A percentile compares a stretch with the other conserved stretches of the same genome.
Evolutionary conservation across 2,113 vertebrate species (phyloP).

Genomic region (Halichoerus grypus): DNA sequence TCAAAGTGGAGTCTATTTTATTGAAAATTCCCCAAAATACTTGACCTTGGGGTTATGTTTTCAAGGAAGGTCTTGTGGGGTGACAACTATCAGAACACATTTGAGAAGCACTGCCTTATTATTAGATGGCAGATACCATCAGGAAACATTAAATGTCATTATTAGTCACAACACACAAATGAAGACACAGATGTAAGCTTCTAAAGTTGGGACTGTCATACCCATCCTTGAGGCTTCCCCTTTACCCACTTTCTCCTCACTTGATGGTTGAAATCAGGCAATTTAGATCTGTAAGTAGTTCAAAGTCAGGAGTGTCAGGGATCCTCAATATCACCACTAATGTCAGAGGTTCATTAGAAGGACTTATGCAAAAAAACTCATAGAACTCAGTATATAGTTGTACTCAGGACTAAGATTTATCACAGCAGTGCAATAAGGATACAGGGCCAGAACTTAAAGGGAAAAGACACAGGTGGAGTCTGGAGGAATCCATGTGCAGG

Average conservation of each 20-base stretch:
- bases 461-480: no score
- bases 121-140: neutral
- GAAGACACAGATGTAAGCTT: neutral
- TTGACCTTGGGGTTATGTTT: neutral
- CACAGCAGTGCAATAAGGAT: neutral
- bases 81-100: neutral
- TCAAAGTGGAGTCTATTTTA: neutral
- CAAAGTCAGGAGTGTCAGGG: neutral
- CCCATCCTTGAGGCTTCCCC: neutral
- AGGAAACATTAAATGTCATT: neutral
- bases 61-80: neutral
- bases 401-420: neutral
- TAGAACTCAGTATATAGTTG: neutral
- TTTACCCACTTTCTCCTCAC: neutral
- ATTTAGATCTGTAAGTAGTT: neutral
- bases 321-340: neutral
- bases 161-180: neutral
- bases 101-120: neutral
- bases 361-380: neutral
- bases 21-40: neutral
- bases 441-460: neutral
- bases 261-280: neutral
- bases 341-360: neutral
- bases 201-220: neutral
- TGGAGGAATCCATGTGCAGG: neutral